Evolutionary conservation across 2,888 invertebrate genomes (phyloP).

Genomic region (Diloba caeruleocephala): DNA sequence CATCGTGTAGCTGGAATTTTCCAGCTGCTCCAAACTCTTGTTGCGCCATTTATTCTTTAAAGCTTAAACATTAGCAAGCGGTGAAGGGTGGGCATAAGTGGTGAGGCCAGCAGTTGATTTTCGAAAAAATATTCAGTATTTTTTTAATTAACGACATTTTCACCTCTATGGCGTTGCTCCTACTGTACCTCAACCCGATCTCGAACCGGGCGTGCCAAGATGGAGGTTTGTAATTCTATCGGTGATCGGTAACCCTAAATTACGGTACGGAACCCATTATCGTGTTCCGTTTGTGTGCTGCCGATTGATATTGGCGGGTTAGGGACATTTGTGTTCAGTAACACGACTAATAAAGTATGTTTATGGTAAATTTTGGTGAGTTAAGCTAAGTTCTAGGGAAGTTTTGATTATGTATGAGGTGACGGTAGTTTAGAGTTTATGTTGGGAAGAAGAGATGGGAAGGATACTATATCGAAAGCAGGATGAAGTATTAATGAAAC

Average conservation of each 20-base stretch:
- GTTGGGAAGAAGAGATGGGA: no score
- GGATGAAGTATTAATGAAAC: no score
- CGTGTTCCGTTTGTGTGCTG: constrained; percentile 63
- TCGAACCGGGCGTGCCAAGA: constrained; percentile 64
- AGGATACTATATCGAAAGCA: no score
- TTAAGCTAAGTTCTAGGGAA: constrained; percentile 5
- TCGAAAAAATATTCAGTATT: no score
- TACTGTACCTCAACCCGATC: constrained; percentile 49
- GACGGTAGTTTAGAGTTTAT: constrained; percentile 4
- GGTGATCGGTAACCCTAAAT: constrained; percentile 72
- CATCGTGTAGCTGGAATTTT: no score
- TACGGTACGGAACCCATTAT: constrained; percentile 69
- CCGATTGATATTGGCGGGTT: constrained; percentile 70
- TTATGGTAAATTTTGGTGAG: constrained; percentile 38
- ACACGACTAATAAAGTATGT: constrained; percentile 48
- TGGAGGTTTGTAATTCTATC: constrained; percentile 73
- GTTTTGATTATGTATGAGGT: not conserved
- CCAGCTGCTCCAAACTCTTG: no score
- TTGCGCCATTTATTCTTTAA: no score
- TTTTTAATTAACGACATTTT: no score
- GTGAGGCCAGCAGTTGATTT: no score
- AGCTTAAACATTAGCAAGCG: no score
- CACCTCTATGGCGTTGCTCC: constrained; percentile 51
- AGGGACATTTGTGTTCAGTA: constrained; percentile 48
- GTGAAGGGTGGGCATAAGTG: no score